Evolutionary conservation across 2,888 invertebrate genomes (phyloP).

Genomic region (Stenodera caucasica): DNA sequence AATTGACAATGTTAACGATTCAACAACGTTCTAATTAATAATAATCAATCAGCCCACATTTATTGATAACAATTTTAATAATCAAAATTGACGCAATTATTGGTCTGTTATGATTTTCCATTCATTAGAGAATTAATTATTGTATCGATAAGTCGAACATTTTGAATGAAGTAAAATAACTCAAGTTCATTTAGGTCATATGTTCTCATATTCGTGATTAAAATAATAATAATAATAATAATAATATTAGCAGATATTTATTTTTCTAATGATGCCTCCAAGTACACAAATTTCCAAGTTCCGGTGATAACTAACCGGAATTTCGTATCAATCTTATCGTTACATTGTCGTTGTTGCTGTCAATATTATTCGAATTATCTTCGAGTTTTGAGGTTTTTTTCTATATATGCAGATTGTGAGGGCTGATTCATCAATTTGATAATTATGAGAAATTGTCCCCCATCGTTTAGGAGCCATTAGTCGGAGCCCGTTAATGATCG

Average conservation of each 20-base stretch:
- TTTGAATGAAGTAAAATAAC: slow-evolving; percentile 37
- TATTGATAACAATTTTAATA: slow-evolving; percentile 31
- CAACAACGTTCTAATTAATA: slow-evolving; percentile 43
- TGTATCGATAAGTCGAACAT: slow-evolving; percentile 39
- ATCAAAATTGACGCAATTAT: slow-evolving; percentile 42
- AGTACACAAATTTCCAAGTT: not conserved
- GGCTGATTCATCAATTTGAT: not conserved
- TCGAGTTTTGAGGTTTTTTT: no score
- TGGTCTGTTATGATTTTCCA: slow-evolving; percentile 43
- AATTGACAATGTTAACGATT: slow-evolving; percentile 30
- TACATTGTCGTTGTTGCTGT: not conserved
- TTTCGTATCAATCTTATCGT: not conserved
- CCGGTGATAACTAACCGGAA: slow-evolving; percentile 12
- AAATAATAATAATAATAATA: no score
- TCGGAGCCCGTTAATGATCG: not conserved
- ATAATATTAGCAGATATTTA: no score
- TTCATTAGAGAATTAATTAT: slow-evolving; percentile 48
- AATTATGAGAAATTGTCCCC: not conserved
- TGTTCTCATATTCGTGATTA: no score
- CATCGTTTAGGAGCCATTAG: not conserved
- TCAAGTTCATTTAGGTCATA: slow-evolving; percentile 2
- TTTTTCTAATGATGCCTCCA: not conserved
- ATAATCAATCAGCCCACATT: slow-evolving; percentile 44
- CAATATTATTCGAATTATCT: not conserved
- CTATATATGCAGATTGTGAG: no score